Evolutionary conservation across 2,888 invertebrate genomes (phyloP), one percentile per base, ranked within the genome.

Genomic region (Drosophila niveifrons): DNA sequence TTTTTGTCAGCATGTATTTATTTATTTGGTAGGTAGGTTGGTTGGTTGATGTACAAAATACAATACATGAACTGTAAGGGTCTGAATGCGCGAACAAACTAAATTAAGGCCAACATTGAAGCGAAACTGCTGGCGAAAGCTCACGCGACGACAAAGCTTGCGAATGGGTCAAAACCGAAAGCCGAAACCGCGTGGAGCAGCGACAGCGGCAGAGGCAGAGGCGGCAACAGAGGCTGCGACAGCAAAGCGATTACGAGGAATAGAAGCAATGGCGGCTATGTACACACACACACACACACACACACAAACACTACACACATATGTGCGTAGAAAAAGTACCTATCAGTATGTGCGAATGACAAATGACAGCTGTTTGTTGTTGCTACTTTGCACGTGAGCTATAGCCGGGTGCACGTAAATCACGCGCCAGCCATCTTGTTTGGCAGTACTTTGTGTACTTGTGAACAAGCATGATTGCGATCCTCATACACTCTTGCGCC

Each of bases 11-110:
- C 36, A 36, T 11, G 31, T 31, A 34, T n/a, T 9, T 51, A 50
- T 51, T 39, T 53, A 31, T 39, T 29, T 55, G n/a, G 43, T 66
- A 36, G 28, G 39, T 48, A 13, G 15, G n/a, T 48, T 28, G 13
- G 46, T 61, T 18, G 48, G 10, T 29, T 41, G 53, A n/a, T 66
- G 44, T 53, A 66, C 59, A 50, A 36, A 59, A 46, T 51, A 57
- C 41, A 55, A 18, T 65, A 11, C 50, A 58, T 56, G 64, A 76
- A 80, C 86, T 77, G 70, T 56, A 68, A 76, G 78, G 72, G 82
- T 77, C 86, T 66, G 80, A 83, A 70, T 73, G 61, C 72, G 88
- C 80, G 78, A 73, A 75, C 72, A 77, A 88, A 88, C 83, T 83
- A 67, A 83, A 82, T 84, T 82, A 78, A 81, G 85, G 82, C 82